phyloP scores from a whole-genome alignment of 2,113 vertebrate species.

The Lucifuga dentata region DNA sequence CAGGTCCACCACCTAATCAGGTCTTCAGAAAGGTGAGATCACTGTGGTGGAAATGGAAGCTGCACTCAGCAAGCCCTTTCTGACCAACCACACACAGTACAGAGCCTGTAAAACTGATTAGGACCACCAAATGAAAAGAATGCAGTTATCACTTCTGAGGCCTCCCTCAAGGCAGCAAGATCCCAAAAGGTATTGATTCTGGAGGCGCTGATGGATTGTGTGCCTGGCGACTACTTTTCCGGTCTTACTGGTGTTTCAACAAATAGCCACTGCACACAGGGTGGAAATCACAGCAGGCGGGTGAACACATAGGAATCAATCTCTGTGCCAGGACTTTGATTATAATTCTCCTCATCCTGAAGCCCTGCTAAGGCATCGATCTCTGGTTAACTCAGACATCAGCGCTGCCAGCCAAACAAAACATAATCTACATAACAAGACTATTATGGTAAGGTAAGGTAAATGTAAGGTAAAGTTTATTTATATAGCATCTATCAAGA shows the following conservation, averaged over 20 bases:
- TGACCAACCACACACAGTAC: constrained; percentile 1
- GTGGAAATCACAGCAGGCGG: constrained; percentile 51
- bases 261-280: constrained; percentile 27
- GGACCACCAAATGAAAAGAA: constrained; percentile 27
- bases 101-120: constrained; percentile 40
- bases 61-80: constrained; percentile 9
- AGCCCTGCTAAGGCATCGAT: constrained; percentile 37
- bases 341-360: constrained; percentile 40
- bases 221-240: constrained; percentile 31
- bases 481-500: no score
- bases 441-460: no score
- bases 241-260: constrained; percentile 31
- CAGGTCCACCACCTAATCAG: constrained; percentile 27
- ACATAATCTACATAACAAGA: constrained; percentile 49
- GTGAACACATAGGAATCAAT: constrained; percentile 56
- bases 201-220: constrained; percentile 14
- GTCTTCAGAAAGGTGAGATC: constrained; percentile 31
- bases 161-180: constrained; percentile 26
- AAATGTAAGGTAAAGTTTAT: no score
- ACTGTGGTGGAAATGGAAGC: constrained; percentile 23
- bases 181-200: constrained; percentile 60
- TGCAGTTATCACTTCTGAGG: constrained; percentile 17
- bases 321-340: constrained; percentile 51
- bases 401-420: constrained; percentile 18
- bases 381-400: constrained; percentile 41